Evolutionary conservation across 2,888 invertebrate genomes (phyloP), one percentile per base, ranked within the genome.

Genomic region (Schrankia costaestrigalis): DNA sequence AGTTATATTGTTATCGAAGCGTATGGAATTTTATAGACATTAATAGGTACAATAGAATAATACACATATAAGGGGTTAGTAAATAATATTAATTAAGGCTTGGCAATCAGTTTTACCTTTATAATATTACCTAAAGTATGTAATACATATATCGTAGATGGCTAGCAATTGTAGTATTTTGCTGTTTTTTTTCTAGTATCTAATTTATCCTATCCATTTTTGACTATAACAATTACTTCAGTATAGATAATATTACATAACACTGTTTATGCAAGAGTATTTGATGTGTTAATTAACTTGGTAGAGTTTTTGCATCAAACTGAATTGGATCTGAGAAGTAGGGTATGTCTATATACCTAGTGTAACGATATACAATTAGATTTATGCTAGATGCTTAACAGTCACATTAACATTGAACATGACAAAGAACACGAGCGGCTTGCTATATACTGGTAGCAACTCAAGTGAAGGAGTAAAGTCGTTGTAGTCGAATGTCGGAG

Each of bases 301-400:
- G 46, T 56, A 56, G 57, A 22, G 31, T 48, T 53, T 23, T 32
- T 45, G 54, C 54, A 57, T 57, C 43, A 35, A 36, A 35, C 31
- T 54, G 43, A 50, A 35, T 45, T 44, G 17, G 28, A 41, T 42
- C 35, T 42, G 18, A 51, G 44, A 35, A 32, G 51, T 51, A 46
- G 48, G 55, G 45, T 43, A 63, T 56, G 46, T 69, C 57, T 47
- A 62, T 71, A n/a, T n/a, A n/a, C n/a, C n/a, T n/a, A 67, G 69
- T 49, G 41, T 63, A 61, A 37, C 41, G 47, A 41, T 44, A 35
- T 55, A 41, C 52, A 61, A 63, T 54, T 74, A 73, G 68, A 61
- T 52, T 62, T 59, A 63, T 60, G 64, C 58, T 72, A 72, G 71
- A 62, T 65, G 75, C 75, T 74, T 76, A 60, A 50, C 57, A 59